Evolutionary conservation across 2,888 invertebrate species (phyloP).

Genomic region (Miltochrista miniata): DNA sequence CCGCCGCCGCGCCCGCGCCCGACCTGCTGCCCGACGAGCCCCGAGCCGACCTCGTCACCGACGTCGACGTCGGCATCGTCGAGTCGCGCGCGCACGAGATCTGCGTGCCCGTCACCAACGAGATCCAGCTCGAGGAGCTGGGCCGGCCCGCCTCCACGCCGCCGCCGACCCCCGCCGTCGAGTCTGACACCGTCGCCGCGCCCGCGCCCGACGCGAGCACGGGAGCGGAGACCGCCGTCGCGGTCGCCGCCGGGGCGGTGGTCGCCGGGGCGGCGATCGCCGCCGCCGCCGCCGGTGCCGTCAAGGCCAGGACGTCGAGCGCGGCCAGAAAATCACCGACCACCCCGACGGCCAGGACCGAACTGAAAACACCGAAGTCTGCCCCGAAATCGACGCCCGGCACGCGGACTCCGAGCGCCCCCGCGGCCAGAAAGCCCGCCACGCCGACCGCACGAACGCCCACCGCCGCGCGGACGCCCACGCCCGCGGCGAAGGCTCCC

Average conservation of each 20-base stretch:
- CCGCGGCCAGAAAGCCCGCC: constrained; percentile 41
- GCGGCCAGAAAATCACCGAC: constrained; percentile 48
- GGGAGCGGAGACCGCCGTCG: constrained; percentile 30
- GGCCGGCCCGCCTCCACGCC: constrained; percentile 46
- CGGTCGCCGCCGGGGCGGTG: constrained; percentile 39
- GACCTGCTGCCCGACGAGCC: constrained; percentile 65
- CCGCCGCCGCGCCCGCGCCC: constrained; percentile 54
- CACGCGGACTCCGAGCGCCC: constrained; percentile 43
- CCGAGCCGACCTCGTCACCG: constrained; percentile 66
- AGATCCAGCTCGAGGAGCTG: constrained; percentile 62
- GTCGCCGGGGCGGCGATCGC: constrained; percentile 44
- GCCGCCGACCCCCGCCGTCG: constrained; percentile 48
- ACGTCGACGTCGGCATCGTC: constrained; percentile 68
- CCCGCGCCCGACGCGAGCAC: constrained; percentile 31
- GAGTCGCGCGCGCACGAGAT: constrained; percentile 77
- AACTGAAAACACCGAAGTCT: constrained; percentile 41
- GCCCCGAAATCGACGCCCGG: constrained; percentile 48
- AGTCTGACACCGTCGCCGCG: constrained; percentile 34
- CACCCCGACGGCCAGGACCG: constrained; percentile 46
- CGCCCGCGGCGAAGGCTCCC: constrained; percentile 32
- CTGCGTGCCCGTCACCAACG: constrained; percentile 72
- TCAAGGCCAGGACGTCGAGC: constrained; percentile 36
- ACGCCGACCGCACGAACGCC: constrained; percentile 39
- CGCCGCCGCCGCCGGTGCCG: constrained; percentile 27
- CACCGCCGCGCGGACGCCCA: constrained; percentile 31